Evolutionary conservation across 2,888 invertebrate species (phyloP).

Genomic region (Odontocolon sp.): DNA sequence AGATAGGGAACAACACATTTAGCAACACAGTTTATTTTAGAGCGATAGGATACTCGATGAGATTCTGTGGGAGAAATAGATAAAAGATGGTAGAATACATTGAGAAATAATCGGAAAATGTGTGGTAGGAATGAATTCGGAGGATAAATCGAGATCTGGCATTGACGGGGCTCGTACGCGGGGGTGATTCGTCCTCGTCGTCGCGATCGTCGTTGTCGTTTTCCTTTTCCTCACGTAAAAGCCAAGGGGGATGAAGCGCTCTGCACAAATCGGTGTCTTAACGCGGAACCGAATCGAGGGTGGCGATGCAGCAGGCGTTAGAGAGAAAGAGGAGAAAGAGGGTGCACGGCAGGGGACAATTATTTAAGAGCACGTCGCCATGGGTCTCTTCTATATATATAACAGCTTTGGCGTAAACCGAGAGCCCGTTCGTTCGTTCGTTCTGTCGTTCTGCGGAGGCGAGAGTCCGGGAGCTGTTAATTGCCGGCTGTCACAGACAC

Average conservation of each 20-base stretch:
- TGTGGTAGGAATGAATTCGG: constrained; percentile 35
- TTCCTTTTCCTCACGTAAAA: constrained; percentile 41
- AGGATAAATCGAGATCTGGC: constrained; percentile 60
- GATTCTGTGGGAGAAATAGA: constrained; percentile 26
- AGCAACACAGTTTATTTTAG: no score
- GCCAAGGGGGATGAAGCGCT: not conserved
- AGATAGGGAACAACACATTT: no score
- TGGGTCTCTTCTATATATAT: constrained; percentile 49
- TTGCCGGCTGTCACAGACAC: constrained; percentile 80
- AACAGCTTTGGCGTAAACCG: constrained; percentile 25
- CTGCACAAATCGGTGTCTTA: constrained; percentile 76
- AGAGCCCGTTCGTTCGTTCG: constrained; percentile 51
- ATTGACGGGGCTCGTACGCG: constrained; percentile 59
- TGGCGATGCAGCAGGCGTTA: constrained; percentile 63
- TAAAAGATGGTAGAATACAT: constrained; percentile 53
- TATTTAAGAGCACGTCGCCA: constrained; percentile 76
- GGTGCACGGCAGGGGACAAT: constrained; percentile 73
- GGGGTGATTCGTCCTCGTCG: constrained; percentile 57
- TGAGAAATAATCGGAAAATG: constrained; percentile 76
- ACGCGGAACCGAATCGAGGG: constrained; percentile 65
- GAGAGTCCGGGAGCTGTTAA: constrained; percentile 79
- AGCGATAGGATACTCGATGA: no score
- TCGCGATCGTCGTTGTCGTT: no score
- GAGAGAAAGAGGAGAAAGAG: constrained; percentile 52
- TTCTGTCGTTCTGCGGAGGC: constrained; percentile 52